Evolutionary conservation across 2,113 vertebrate genomes (phyloP), one percentile per base, ranked within the genome.

Genomic region (Labrus mixtus): DNA sequence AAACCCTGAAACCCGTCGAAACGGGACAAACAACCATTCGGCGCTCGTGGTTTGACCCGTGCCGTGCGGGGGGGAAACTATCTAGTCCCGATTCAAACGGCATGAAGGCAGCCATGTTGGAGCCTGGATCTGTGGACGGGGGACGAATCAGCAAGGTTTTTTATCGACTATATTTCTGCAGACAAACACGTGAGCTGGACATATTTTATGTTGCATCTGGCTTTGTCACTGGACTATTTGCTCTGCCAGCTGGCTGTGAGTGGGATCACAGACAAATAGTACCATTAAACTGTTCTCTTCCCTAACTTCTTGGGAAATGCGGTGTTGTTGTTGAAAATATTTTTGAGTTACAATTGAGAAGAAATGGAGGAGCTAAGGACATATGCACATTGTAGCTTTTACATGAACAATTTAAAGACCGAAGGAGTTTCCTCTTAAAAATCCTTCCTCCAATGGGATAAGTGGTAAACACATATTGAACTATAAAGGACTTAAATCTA

Each of bases 31-130:
- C 51, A 56, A 20, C 20, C 8, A 48, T 46, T 23, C 56, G 16
- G 11, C 41, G 33, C 63, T 62, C 25, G 11, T 29, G 77, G 20
- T 69, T 75, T 79, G 81, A 73, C n/a, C 51, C 0, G 4, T 36
- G 41, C 16, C 58, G 48, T 37, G 29, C 29, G 29, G 8, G 71
- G 10, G 29, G 8, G 71, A 8, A 80, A 29, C 58, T 6, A 29
- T 70, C 29, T 20, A 46, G 67, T 59, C 56, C 20, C 11, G 62
- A 70, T 63, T 51, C 64, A 67, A 11, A 57, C n/a, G 36, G 65
- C 55, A 51, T 51, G 48, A n/a, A 37, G 66, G 68, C 82, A 76
- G 82, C 73, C 87, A 84, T 90, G 87, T 81, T 62, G 62, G 55
- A 82, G 70, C 46, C 22, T 33, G 51, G 62, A 65, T 60, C 36